Evolutionary conservation across 2,888 invertebrate species (phyloP), one percentile per base, ranked within the genome.

Genomic region (Siphlonurus alternatus): DNA sequence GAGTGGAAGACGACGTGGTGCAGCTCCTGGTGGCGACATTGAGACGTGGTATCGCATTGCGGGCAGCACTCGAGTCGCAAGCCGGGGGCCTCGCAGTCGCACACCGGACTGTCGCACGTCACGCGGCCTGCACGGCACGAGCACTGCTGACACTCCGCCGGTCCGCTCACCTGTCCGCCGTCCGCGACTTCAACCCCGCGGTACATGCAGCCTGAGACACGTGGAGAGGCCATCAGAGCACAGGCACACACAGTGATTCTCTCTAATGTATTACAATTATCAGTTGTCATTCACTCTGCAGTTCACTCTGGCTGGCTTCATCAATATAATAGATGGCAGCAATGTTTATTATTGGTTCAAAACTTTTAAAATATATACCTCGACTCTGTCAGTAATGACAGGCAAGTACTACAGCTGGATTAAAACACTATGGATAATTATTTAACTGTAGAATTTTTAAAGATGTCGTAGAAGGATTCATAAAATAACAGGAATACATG

Each of bases 1-100:
- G 87, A 89, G 74, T 83, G 83, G 75, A 88, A 86, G 71, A 83
- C 80, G 67, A 88, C 84, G 74, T 87, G 83, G 70, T 83, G 81
- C 72, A 88, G 81, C 75, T 89, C 88, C 75, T 89, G 89, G 76
- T 91, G 91, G 67, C 81, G 82, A 76, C 91, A 91, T 70, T 84
- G 83, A 72, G 83, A 81, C 68, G 81, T 80, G 62, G 83, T 79
- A 75, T 89, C 86, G 77, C 91, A 92, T 75, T 89, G 87, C 61
- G 89, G 89, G 75, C 91, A 92, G 76, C 91, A 92, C 67, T 81
- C 76, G 66, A 67, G 75, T 71, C 18, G 72, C 70, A 60, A 71
- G 67, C 5, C 68, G 66, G 38, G 70, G 67, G 20, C 69, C 53
- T 80, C 81, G 75, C 90, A 91, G 74, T 87, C 82, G 77, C 90